Evolutionary conservation across 2,113 vertebrate genomes (phyloP), one percentile per base, ranked within the genome.

Genomic region (Forbesichthys agassizii): DNA sequence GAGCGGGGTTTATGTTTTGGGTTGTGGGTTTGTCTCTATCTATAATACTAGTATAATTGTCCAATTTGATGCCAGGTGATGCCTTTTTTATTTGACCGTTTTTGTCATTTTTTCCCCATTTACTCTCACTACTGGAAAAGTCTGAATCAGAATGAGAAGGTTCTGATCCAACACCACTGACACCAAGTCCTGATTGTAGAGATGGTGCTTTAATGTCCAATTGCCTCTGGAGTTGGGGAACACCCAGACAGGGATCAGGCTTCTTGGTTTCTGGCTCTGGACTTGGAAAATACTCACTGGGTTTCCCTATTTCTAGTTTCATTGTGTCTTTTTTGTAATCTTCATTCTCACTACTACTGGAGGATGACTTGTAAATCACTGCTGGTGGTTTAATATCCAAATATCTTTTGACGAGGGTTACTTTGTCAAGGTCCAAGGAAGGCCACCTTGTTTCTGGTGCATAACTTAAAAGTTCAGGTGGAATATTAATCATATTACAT

Each of bases 301-400:
- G 13, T 7, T 14, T 52, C 11, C 49, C 55, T 20, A 1, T 71
- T 5, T 64, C 64, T 13, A 58, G 9, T 27, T 58, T 58, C 56
- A 58, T 9, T 52, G 49, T 14, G 13, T 52, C 13, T 14, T 14
- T 14, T 12, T 11, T 52, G 11, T 52, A 11, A 14, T 52, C 9
- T 7, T 52, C 49, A 54, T 42, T 68, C 63, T 70, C 10, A 81
- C 59, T 53, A 63, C 47, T 20, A 74, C 49, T 52, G 14, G 58
- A 16, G 42, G 75, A 61, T 9, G 33, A 65, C 51, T 47, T 33
- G 8, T 63, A 5, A 9, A 42, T 16, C 66, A 62, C 69, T 13
- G 69, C 65, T 18, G 18, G 11, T 27, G 62, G 0, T 71, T 85
- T 88, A 9, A 91, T 78, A 52, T 88, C 88, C 42, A 64, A 58